Conservation (phyloP, 2,888 invertebrate species). For the Julus scanicus region DNA sequence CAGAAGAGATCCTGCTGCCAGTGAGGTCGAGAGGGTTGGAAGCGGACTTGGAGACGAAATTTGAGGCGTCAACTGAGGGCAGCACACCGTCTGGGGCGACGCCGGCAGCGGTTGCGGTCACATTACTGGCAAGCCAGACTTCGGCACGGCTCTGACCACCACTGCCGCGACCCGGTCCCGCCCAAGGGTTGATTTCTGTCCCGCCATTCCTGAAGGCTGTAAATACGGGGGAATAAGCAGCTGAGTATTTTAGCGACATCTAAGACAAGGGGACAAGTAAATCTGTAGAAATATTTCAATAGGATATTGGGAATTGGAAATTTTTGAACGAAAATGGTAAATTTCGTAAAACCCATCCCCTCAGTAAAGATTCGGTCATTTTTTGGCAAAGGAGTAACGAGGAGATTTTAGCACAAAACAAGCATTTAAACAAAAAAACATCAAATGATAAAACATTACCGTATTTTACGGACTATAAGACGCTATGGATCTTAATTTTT, state of each 20-base stretch:
- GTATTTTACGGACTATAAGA: no score
- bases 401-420: no score
- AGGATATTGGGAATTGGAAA: no score
- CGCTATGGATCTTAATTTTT: no score
- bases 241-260: background rate
- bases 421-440: no score
- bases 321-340: no score
- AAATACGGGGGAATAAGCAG: background rate
- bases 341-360: no score
- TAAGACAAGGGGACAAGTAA: background rate
- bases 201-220: conserved; percentile 53
- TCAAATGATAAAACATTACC: no score
- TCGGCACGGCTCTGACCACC: conserved; percentile 57
- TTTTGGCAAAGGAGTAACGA: no score
- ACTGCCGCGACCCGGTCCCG: background rate
- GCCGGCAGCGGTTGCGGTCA: background rate
- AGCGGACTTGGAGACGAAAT: conserved; percentile 79
- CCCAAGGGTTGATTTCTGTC: conserved; percentile 59
- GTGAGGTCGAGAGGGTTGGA: conserved; percentile 58
- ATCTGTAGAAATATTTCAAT: no score
- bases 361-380: no score
- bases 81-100: conserved; percentile 59
- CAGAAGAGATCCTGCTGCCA: conserved; percentile 52
- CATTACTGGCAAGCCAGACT: conserved; percentile 60
- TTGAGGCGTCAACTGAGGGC: conserved; percentile 54